A percentile compares a stretch with the other conserved stretches of the same genome.
Conservation (phyloP, 2,888 invertebrate species). For the Phymatocera aterrima region DNA sequence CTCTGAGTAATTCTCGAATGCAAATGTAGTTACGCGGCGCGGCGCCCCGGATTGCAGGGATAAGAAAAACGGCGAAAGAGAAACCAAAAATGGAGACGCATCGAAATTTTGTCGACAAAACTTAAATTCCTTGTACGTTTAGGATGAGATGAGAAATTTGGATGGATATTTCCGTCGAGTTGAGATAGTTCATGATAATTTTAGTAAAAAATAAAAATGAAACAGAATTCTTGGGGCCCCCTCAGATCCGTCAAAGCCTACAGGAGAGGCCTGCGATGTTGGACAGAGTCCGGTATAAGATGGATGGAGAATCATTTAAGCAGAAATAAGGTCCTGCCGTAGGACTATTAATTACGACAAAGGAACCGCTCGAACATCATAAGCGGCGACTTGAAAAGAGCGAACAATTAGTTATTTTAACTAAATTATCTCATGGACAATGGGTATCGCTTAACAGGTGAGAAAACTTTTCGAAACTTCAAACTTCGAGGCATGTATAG, state of each 20-base stretch:
- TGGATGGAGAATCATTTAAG: constrained; percentile 74
- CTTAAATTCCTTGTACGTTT: no score
- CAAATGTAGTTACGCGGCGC: constrained; percentile 2
- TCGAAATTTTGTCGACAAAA: no score
- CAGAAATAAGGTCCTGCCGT: constrained; percentile 60
- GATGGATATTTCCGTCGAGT: not conserved
- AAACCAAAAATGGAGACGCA: not conserved
- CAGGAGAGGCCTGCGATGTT: no score
- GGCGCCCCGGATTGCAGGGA: not conserved
- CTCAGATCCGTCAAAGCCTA: constrained; percentile 40
- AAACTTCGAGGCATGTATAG: no score
- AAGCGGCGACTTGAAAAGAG: constrained; percentile 69
- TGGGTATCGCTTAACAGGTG: constrained; percentile 65
- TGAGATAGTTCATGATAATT: not conserved
- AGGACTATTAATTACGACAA: constrained; percentile 74
- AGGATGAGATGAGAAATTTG: no score
- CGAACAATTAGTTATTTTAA: constrained; percentile 74
- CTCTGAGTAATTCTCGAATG: constrained; percentile 29
- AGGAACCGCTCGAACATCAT: constrained; percentile 68
- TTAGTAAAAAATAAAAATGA: not conserved
- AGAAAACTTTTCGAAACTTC: constrained; percentile 50
- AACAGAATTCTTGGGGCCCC: constrained; percentile 8
- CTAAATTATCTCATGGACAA: constrained; percentile 73
- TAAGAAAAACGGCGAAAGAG: not conserved
- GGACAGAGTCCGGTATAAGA: constrained; percentile 59